Conservation (phyloP, 1,140 invertebrate genomes). For the Drosophila bocki region DNA sequence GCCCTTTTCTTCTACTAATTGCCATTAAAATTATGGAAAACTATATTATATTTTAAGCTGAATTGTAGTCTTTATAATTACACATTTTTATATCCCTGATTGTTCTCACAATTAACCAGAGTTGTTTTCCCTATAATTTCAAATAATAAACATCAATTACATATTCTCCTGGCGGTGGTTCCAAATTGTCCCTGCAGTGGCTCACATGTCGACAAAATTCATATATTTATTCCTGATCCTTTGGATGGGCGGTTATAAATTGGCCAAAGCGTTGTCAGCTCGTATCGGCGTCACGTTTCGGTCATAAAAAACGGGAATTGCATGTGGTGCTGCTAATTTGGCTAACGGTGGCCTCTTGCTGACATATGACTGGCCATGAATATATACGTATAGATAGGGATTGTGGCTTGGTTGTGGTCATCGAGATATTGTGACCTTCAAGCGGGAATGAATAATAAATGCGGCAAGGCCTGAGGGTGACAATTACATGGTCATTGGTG, state of each 20-base stretch:
- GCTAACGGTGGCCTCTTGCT: slow-evolving; percentile 19
- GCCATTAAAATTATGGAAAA: background rate
- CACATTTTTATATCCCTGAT: background rate
- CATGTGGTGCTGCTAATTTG: slow-evolving; percentile 53
- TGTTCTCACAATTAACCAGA: slow-evolving; percentile 3
- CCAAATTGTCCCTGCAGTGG: background rate
- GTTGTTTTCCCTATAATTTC: slow-evolving; percentile 1
- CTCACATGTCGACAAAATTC: slow-evolving; percentile 1
- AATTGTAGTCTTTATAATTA: background rate
- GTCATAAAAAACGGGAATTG: slow-evolving; percentile 51
- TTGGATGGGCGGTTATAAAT: slow-evolving; percentile 26
- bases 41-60: too few relatives aligned
- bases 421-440: slow-evolving; percentile 27
- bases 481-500: slow-evolving; percentile 26
- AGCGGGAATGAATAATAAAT: slow-evolving; percentile 27
- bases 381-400: slow-evolving; percentile 10
- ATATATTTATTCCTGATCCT: slow-evolving; percentile 5
- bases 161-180: slow-evolving; percentile 11
- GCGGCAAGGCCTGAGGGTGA: slow-evolving; percentile 4
- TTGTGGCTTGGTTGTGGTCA: slow-evolving; percentile 15
- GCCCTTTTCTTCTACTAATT: background rate
- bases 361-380: slow-evolving; percentile 24
- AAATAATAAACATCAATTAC: slow-evolving; percentile 22
- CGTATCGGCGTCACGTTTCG: slow-evolving; percentile 49
- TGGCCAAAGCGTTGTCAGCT: slow-evolving; percentile 13